phyloP scores from a whole-genome alignment of 2,113 vertebrate species.

The Pelvicachromis taeniatus region DNA sequence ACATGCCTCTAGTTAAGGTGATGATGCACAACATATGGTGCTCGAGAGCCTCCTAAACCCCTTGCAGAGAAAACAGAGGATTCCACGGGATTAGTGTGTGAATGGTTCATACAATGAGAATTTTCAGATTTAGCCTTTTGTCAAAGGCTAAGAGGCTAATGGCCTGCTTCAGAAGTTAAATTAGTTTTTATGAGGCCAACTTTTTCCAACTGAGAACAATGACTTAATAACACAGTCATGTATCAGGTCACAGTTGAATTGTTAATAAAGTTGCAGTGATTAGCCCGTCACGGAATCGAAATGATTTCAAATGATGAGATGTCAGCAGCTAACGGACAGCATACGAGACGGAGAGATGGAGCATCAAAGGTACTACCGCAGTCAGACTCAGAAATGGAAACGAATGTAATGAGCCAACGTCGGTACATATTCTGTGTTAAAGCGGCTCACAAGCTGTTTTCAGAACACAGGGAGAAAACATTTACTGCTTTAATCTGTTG shows the following conservation, averaged over 20 bases:
- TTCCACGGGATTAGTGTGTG: slow-evolving; percentile 4
- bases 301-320: neutral
- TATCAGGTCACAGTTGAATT: slow-evolving; percentile 32
- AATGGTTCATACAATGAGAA: neutral
- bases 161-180: slow-evolving; percentile 21
- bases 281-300: neutral
- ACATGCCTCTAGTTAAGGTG: slow-evolving; percentile 59
- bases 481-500: neutral
- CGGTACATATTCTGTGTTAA: neutral
- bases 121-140: slow-evolving; percentile 22
- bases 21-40: slow-evolving; percentile 58
- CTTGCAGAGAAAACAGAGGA: neutral
- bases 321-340: slow-evolving; percentile 24
- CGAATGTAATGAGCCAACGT: neutral
- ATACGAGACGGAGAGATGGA: neutral
- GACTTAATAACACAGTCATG: slow-evolving; percentile 6
- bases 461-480: neutral
- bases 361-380: neutral
- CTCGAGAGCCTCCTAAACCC: slow-evolving; percentile 15
- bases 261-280: slow-evolving; percentile 33
- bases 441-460: neutral
- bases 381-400: neutral
- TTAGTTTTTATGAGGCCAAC: slow-evolving; percentile 36
- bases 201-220: slow-evolving; percentile 18
- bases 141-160: slow-evolving; percentile 21